Conservation (phyloP, 2,113 vertebrate genomes). For the Limanda limanda region DNA sequence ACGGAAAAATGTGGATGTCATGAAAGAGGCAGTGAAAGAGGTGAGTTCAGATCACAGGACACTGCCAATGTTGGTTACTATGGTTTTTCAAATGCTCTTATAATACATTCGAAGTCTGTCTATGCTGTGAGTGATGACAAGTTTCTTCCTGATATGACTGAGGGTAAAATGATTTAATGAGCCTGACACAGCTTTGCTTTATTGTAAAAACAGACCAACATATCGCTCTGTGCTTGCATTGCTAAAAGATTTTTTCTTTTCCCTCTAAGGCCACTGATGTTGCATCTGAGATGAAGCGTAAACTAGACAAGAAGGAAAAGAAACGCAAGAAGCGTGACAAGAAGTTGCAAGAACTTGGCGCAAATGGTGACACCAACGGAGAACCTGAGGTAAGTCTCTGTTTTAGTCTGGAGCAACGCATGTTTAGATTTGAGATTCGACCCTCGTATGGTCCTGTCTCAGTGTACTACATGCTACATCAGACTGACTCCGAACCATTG, state of each 20-base stretch:
- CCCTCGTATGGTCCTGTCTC: slow-evolving; percentile 67
- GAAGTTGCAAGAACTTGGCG: slow-evolving; percentile 70
- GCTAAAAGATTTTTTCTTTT: rapidly evolving
- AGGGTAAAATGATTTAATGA: slow-evolving; percentile 99
- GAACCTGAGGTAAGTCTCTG: slow-evolving; percentile 68
- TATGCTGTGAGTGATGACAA: slow-evolving; percentile 87
- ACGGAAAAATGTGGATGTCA: slow-evolving; percentile 93
- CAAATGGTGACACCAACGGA: slow-evolving; percentile 68
- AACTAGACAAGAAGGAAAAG: slow-evolving; percentile 90
- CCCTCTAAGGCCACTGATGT: slow-evolving; percentile 84
- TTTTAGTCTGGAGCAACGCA: slow-evolving; percentile 16
- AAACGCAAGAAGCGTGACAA: slow-evolving; percentile 89
- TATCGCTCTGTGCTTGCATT: not conserved
- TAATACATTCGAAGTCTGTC: not conserved
- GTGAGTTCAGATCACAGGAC: slow-evolving; percentile 67
- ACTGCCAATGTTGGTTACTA: not conserved
- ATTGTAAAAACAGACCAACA: rapidly evolving
- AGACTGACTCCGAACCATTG: slow-evolving; percentile 83
- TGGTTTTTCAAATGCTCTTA: no score
- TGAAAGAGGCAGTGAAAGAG: slow-evolving; percentile 92
- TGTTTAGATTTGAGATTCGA: slow-evolving; percentile 76
- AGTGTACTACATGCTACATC: slow-evolving; percentile 79
- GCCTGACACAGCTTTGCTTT: slow-evolving; percentile 85
- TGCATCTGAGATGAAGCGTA: slow-evolving; percentile 86
- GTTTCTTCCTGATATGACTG: slow-evolving; percentile 78